Conservation (phyloP, 2,113 vertebrate genomes). For the Verasper variegatus region DNA sequence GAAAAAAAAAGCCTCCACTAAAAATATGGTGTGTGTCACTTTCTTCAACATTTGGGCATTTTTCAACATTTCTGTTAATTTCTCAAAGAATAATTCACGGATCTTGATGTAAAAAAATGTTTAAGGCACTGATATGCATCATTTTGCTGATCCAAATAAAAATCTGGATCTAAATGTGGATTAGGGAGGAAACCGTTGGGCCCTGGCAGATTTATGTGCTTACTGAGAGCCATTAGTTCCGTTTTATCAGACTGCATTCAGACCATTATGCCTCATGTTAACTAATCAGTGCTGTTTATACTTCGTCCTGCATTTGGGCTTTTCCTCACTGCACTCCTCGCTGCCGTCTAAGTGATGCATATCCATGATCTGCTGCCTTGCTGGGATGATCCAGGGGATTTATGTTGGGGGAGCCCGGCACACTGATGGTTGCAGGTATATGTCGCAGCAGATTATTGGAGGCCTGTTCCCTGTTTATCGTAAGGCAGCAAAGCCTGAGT, state of each 20-base stretch:
- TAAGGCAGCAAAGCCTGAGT: slow-evolving; percentile 44
- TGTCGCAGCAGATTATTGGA: neutral
- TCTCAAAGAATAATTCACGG: no score
- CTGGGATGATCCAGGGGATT: neutral
- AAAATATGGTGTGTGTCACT: no score
- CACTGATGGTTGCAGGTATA: slow-evolving; percentile 26
- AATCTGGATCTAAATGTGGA: no score
- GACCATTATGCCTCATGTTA: neutral
- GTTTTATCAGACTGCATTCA: neutral
- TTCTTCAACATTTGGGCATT: no score
- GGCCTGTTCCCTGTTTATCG: slow-evolving; percentile 61
- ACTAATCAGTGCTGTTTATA: neutral
- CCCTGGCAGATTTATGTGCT: no score
- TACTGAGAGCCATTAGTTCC: neutral
- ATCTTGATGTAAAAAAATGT: no score
- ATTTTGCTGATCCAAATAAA: no score
- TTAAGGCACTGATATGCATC: no score
- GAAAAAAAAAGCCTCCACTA: no score
- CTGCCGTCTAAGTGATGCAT: neutral
- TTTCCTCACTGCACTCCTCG: neutral
- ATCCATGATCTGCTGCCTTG: neutral
- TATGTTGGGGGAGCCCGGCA: neutral
- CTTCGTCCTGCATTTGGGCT: neutral
- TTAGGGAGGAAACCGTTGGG: no score
- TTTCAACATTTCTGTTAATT: no score